phyloP scores from a whole-genome alignment of 2,113 vertebrate species.

The Pygoscelis adeliae region DNA sequence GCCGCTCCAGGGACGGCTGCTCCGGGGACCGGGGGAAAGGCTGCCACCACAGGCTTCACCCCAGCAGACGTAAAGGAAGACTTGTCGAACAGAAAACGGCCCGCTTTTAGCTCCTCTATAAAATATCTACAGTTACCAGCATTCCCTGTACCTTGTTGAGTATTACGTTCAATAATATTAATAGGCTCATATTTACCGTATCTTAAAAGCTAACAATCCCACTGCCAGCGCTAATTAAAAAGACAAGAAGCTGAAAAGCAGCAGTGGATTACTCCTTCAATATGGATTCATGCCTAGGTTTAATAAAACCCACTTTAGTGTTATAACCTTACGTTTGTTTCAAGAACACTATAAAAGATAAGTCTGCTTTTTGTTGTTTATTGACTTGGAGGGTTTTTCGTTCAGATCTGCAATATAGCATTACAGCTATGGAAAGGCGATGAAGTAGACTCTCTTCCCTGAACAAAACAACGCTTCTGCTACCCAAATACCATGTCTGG shows the following conservation, averaged over 20 bases:
- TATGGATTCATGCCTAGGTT: slow-evolving; percentile 24
- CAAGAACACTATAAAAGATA: neutral
- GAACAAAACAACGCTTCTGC: neutral
- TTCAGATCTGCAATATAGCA: neutral
- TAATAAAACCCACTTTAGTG: slow-evolving; percentile 49
- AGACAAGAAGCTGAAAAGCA: slow-evolving; percentile 39
- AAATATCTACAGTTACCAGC: slow-evolving; percentile 73
- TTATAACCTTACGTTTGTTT: neutral
- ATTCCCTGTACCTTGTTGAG: slow-evolving; percentile 62
- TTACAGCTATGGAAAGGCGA: neutral
- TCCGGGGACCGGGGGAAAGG: slow-evolving; percentile 72
- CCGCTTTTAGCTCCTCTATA: slow-evolving; percentile 66
- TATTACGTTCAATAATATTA: slow-evolving; percentile 41
- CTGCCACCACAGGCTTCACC: slow-evolving; percentile 58
- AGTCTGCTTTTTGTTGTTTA: slow-evolving; percentile 27
- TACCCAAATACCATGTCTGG: neutral
- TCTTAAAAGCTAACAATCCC: slow-evolving; percentile 61
- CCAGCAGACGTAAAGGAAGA: slow-evolving; percentile 63
- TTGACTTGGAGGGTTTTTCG: slow-evolving; percentile 1
- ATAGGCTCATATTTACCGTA: slow-evolving; percentile 50
- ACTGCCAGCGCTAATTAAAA: slow-evolving; percentile 36
- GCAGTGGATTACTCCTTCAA: slow-evolving; percentile 29
- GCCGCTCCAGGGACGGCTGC: slow-evolving; percentile 70
- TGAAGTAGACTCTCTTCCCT: neutral
- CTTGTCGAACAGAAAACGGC: slow-evolving; percentile 65